Evolutionary conservation across 2,888 invertebrate genomes (phyloP).

Genomic region (Callyntrura sp.): DNA sequence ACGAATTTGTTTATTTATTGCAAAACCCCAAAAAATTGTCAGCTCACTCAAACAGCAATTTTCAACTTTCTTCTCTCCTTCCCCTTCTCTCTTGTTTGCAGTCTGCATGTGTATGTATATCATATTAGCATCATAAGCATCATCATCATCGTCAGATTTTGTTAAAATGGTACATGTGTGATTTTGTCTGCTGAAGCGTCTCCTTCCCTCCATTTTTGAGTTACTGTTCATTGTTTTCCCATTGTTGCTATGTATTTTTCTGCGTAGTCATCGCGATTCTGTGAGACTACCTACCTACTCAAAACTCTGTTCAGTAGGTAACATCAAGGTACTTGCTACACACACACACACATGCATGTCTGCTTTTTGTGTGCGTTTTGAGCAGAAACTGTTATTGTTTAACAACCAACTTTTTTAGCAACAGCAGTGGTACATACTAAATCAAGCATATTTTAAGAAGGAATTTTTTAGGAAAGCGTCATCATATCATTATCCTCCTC

Average conservation of each 20-base stretch:
- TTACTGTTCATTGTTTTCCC: not conserved
- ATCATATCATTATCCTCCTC: too few relatives aligned
- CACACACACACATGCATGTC: not conserved
- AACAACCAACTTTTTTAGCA: not conserved
- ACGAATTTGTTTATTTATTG: not conserved
- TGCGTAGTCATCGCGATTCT: constrained; percentile 3
- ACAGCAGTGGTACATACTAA: not conserved
- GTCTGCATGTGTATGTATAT: not conserved
- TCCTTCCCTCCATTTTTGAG: not conserved
- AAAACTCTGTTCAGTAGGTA: not conserved
- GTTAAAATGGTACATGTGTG: constrained; percentile 14
- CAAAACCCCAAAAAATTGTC: not conserved
- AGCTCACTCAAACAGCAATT: not conserved
- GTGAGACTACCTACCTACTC: constrained; percentile 1
- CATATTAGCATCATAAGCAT: too few relatives aligned
- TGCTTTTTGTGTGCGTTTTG: not conserved
- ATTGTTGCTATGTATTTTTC: not conserved
- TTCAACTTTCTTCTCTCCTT: constrained; percentile 31
- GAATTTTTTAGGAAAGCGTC: too few relatives aligned
- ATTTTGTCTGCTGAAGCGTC: constrained; percentile 46
- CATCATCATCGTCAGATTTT: not conserved
- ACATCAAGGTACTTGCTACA: not conserved
- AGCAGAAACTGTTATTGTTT: not conserved
- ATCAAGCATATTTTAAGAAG: not conserved
- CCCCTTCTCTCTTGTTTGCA: not conserved